phyloP scores from a whole-genome alignment of 30 jellyfish, hydroid and myxozoan species.

The Aurelia coerulea region DNA sequence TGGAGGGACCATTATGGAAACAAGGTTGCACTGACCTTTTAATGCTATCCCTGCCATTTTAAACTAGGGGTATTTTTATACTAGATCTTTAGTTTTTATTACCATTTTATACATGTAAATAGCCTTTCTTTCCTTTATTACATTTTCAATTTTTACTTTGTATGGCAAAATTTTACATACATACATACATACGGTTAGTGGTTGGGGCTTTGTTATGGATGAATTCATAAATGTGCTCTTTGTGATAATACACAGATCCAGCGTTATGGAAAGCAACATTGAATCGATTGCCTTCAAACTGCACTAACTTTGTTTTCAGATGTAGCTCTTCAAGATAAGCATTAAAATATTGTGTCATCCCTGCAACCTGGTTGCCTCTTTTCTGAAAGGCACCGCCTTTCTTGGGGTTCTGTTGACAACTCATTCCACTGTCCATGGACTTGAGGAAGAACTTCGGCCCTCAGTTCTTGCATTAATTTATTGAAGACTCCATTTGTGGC shows the following conservation, averaged over 20 bases:
- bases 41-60: too few species aligned
- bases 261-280: constrained; percentile 7
- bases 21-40: too few species aligned
- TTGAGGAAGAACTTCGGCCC: not conserved
- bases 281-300: constrained; percentile 6
- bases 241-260: not conserved
- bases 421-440: not conserved
- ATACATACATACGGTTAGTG: too few species aligned
- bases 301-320: not conserved
- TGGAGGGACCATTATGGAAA: too few species aligned
- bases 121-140: too few species aligned
- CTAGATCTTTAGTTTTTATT: too few species aligned
- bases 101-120: too few species aligned
- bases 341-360: not conserved
- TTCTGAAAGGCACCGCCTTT: constrained; percentile 6
- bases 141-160: too few species aligned
- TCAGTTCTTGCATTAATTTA: not conserved
- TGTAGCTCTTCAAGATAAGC: not conserved
- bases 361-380: constrained; percentile 21
- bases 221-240: not conserved
- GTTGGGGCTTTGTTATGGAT: not conserved
- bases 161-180: too few species aligned
- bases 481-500: not conserved
- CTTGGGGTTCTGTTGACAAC: not conserved
- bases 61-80: too few species aligned